Conservation (phyloP, 2,888 invertebrate genomes). For the Drosophila kambysellisi region DNA sequence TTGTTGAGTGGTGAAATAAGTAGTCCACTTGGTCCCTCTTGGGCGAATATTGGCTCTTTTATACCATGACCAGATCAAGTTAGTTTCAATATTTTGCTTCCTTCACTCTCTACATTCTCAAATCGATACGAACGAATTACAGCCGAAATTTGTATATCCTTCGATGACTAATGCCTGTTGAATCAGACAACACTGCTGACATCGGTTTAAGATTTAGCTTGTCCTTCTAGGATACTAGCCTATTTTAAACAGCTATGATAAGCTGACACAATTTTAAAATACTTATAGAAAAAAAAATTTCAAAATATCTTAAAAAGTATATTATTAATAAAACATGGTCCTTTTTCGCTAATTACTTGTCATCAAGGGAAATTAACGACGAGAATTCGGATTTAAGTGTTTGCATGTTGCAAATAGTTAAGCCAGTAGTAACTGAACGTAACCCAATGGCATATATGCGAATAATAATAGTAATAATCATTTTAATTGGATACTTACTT, state of each 20-base stretch:
- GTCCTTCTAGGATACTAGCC: too few relatives aligned
- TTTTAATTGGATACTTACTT: conserved; percentile 87
- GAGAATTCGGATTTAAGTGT: neutral
- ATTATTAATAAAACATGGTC: neutral
- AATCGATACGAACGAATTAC: conserved; percentile 19
- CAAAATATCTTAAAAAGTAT: neutral
- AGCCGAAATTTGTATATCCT: neutral
- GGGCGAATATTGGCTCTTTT: conserved; percentile 5
- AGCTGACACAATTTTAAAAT: neutral
- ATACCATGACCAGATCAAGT: conserved; percentile 9
- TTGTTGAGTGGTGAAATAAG: conserved; percentile 23
- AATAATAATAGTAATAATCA: neutral
- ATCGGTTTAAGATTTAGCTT: neutral
- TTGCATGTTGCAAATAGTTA: neutral
- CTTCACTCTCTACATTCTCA: neutral
- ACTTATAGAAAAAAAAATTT: neutral
- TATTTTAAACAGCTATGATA: neutral
- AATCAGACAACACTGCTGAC: neutral
- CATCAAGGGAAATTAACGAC: too few relatives aligned
- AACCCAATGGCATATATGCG: neutral
- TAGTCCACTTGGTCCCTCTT: conserved; percentile 21
- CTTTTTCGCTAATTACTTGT: neutral
- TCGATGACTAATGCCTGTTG: conserved; percentile 1
- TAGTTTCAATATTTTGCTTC: conserved; percentile 23
- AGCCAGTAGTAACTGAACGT: neutral